Evolutionary conservation across 2,888 invertebrate genomes (phyloP), one percentile per base, ranked within the genome.

Genomic region (Acrobasis suavella): DNA sequence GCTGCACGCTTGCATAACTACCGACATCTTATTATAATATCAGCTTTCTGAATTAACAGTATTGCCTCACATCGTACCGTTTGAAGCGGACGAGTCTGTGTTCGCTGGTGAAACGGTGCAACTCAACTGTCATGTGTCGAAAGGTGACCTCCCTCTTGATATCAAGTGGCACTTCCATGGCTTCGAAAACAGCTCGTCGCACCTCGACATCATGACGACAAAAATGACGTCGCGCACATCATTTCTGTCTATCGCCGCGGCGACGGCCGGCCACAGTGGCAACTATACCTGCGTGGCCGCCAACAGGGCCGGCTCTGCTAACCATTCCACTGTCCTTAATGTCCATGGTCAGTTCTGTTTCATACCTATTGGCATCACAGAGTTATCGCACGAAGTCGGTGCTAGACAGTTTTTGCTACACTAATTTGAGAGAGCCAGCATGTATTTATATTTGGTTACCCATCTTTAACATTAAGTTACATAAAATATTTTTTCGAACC

Each of bases 101-200:
- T 95, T 95, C 82, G 94, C 95, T 71, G 96, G 95, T 49, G 95
- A 96, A 83, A 91, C 94, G 60, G 94, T 95, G 62, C 95, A 95
- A 72, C 93, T 95, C 67, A 94, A 93, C 74, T 96, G 96, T 85
- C 94, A 95, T 67, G 94, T 96, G 64, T 94, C 94, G 37, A 94
- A 95, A 83, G 96, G 96, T 60, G 96, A 97, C 85, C 87, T 95
- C 69, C 96, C 96, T 10, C 91, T 97, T 69, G 93, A 94, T 70
- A 95, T 96, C 69, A 93, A 93, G 67, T 97, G 96, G 96, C 94
- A 94, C 71, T 95, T 96, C 76, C 95, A 96, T 83, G 95, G 95
- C 64, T 89, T 93, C 70, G 93, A 93, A 83, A 90, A 90, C 73
- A 79, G 80, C 68, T 93, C 88, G 79, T 93, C 89, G 80, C 94